Conservation (phyloP, 2,797 vertebrate genomes). For the Myotis daubentonii region DNA sequence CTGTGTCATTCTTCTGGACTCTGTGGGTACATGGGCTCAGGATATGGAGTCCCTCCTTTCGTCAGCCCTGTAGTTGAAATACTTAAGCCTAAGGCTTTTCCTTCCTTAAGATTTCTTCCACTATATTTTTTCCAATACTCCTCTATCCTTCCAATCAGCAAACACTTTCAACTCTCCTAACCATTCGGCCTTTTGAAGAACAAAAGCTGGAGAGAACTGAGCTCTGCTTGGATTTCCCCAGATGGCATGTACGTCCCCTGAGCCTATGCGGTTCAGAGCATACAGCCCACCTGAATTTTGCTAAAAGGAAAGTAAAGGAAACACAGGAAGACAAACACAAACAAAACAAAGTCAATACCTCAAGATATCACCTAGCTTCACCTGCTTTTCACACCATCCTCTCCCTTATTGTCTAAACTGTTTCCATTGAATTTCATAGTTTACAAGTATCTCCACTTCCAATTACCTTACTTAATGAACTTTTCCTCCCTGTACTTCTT, state of each 20-base stretch:
- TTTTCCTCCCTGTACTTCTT: background rate
- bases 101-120: background rate
- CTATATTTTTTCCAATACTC: background rate
- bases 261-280: background rate
- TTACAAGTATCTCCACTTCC: background rate
- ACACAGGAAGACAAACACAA: background rate
- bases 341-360: background rate
- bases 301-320: background rate
- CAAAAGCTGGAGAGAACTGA: background rate
- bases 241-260: background rate
- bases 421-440: background rate
- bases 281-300: background rate
- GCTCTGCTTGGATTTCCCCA: background rate
- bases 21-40: background rate
- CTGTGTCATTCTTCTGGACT: background rate
- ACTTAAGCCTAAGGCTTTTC: background rate
- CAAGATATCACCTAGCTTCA: background rate
- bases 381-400: background rate
- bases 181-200: background rate
- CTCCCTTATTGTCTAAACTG: background rate
- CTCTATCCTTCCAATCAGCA: background rate
- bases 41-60: background rate
- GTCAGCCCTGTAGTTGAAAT: background rate
- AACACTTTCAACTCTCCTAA: background rate
- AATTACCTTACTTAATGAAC: background rate